Evolutionary conservation across 2,888 invertebrate species (phyloP), one percentile per base, ranked within the genome.

Genomic region (Serripes groenlandicus): DNA sequence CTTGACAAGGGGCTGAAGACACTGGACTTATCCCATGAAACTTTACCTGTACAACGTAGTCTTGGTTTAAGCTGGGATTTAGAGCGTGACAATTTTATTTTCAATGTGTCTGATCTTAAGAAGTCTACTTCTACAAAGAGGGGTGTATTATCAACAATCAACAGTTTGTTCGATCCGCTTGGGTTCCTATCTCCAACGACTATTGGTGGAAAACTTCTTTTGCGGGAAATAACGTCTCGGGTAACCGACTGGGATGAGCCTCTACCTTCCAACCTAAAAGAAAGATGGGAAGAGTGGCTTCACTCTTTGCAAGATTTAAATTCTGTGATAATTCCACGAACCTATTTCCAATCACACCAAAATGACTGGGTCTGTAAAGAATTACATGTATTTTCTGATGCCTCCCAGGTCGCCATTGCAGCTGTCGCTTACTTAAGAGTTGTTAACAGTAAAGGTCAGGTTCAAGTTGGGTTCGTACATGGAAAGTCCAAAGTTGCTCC

Each of bases 131-230:
- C n/a, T n/a, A 88, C 85, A 0, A 58, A 78, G 32, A 66, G 85
- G 30, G 88, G 88, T 26, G 35, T 88, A 21, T 42, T 89, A n/a
- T 88, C 88, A 1, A 72, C 76, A 21, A 64, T 88, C 5, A 86
- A 88, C 72, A 84, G 85, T 64, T 23, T 86, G 9, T 88, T 71
- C 66, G 88, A 89, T 73, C 87, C 89, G 15, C 23, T 86, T 1
- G 87, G 88, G 21, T 86, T 89, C 34, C 70, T 80, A 9, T 72
- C 85, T 9, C 88, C 86, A 11, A 73, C 88, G 2, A 75, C 71
- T 15, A 72, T 87, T 26, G 73, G 62, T 62, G 88, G 88, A 5
- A 89, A 86, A 66, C 3, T 52, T n/a, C n/a, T n/a, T n/a, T n/a
- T n/a, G n/a, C n/a, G n/a, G n/a, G n/a, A n/a, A n/a, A n/a, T n/a